These are phyloP conservation scores for Conchocele bisecta DNA, from an alignment of 2,888 invertebrate species.

Conservation along the genomic window DNA sequence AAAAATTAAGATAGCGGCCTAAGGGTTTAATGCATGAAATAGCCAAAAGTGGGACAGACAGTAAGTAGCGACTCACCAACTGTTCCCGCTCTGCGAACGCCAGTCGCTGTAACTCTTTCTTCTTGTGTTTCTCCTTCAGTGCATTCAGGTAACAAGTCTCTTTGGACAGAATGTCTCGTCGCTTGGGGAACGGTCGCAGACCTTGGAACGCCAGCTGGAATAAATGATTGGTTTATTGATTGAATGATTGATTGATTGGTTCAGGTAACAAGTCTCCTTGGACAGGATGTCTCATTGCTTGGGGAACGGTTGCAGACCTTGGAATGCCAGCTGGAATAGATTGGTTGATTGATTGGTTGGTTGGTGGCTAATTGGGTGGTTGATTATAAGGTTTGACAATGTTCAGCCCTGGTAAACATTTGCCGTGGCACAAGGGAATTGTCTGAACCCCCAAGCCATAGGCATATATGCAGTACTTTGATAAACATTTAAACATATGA, in stretches of 20 bases:
- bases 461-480: too few species aligned
- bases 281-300: slow-evolving; percentile 82
- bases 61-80: slow-evolving; percentile 59
- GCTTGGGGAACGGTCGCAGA: slow-evolving; percentile 83
- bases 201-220: slow-evolving; percentile 84
- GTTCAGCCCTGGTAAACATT: too few species aligned
- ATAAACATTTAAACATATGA: too few species aligned
- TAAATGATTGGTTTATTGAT: too few species aligned
- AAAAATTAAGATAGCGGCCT: too few species aligned
- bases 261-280: slow-evolving; percentile 83
- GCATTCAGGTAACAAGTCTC: slow-evolving; percentile 83
- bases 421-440: too few species aligned
- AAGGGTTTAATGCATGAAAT: background rate
- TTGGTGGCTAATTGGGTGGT: too few species aligned
- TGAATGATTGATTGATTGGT: too few species aligned
- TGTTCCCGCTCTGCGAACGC: slow-evolving; percentile 76
- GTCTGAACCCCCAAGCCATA: too few species aligned
- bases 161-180: slow-evolving; percentile 82
- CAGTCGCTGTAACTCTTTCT: slow-evolving; percentile 78
- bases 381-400: too few species aligned
- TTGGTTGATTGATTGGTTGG: too few species aligned
- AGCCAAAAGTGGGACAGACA: background rate
- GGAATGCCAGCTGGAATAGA: slow-evolving; percentile 83
- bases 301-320: slow-evolving; percentile 84
- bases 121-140: slow-evolving; percentile 82